Percentiles rank a stretch among this genome's conserved stretches.
These are phyloP conservation scores for Xiphydria camelus DNA, from an alignment of 2,888 invertebrate species.

Conservation along the genomic window DNA sequence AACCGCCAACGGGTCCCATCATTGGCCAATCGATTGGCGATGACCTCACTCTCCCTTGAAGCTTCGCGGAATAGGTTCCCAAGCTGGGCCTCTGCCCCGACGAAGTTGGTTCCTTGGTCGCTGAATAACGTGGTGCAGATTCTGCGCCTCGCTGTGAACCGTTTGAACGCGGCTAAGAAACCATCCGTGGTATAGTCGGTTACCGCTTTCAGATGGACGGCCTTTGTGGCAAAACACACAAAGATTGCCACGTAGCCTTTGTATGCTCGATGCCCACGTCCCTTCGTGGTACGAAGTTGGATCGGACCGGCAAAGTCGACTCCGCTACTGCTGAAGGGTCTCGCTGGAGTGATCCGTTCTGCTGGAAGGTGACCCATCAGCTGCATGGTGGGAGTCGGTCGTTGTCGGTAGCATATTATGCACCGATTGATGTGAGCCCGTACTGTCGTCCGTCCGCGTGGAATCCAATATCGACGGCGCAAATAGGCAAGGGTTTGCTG, in stretches of 20 bases:
- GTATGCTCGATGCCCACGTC: conserved; percentile 10
- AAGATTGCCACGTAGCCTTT: conserved; percentile 28
- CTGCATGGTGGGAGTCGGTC: conserved; percentile 11
- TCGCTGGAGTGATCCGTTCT: no score
- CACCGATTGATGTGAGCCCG: conserved; percentile 11
- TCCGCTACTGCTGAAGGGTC: no score
- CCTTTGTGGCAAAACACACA: conserved; percentile 27
- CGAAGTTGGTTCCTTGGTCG: no score
- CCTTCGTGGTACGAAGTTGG: background rate
- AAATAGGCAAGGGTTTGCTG: conserved; percentile 11
- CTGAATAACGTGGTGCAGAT: no score
- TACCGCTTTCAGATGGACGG: conserved; percentile 31
- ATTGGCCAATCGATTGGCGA: no score
- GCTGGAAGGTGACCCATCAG: conserved; percentile 32
- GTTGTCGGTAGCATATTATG: conserved; percentile 9
- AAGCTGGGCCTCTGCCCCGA: no score
- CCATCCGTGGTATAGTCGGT: conserved; percentile 18
- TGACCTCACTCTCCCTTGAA: no score
- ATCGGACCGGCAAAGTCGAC: no score
- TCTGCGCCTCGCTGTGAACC: conserved; percentile 12
- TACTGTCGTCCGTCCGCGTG: conserved; percentile 15
- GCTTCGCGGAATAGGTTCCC: conserved; percentile 5
- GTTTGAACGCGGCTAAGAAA: conserved; percentile 4
- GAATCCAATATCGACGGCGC: conserved; percentile 14
- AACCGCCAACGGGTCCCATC: conserved; percentile 28